These are phyloP conservation scores for Lasioglossum vierecki DNA, from an alignment of 2,888 invertebrate genomes.

Conservation along the genomic window DNA sequence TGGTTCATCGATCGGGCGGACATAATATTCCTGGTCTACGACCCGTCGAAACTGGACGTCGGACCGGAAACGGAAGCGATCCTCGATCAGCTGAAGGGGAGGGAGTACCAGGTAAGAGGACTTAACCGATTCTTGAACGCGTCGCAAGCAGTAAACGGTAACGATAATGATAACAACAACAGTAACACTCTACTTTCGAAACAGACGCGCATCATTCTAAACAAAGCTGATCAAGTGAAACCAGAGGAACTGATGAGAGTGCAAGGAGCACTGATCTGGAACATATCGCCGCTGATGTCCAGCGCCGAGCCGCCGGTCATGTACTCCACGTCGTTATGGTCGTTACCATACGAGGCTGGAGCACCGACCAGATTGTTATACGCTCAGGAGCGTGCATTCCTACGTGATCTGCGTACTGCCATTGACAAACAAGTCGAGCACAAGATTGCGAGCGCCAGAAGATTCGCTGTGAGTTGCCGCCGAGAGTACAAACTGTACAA, in stretches of 20 bases:
- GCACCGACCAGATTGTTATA: slow-evolving; percentile 92
- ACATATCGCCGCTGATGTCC: slow-evolving; percentile 97
- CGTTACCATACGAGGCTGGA: slow-evolving; percentile 92
- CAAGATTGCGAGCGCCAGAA: slow-evolving; percentile 96
- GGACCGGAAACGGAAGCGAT: slow-evolving; percentile 98
- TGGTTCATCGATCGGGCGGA: slow-evolving; percentile 99
- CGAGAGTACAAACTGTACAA: background rate
- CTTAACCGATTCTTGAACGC: background rate
- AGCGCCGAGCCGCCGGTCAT: slow-evolving; percentile 96
- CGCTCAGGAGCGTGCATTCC: slow-evolving; percentile 95
- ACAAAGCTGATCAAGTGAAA: slow-evolving; percentile 97
- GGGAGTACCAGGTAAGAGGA: slow-evolving; percentile 91
- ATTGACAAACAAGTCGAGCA: slow-evolving; percentile 96
- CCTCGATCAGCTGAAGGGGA: slow-evolving; percentile 96
- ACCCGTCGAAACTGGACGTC: slow-evolving; percentile 97
- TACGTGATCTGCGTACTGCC: slow-evolving; percentile 93
- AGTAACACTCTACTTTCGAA: background rate
- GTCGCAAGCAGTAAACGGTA: too few relatives aligned
- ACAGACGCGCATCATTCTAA: slow-evolving; percentile 95
- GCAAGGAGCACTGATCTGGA: slow-evolving; percentile 97
- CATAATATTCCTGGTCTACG: slow-evolving; percentile 97
- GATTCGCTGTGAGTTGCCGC: slow-evolving; percentile 92
- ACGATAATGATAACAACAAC: too few relatives aligned
- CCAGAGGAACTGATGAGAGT: slow-evolving; percentile 97
- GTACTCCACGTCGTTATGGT: slow-evolving; percentile 96